Conservation (phyloP, 2,888 invertebrate species). For the Xestia ashworthii region DNA sequence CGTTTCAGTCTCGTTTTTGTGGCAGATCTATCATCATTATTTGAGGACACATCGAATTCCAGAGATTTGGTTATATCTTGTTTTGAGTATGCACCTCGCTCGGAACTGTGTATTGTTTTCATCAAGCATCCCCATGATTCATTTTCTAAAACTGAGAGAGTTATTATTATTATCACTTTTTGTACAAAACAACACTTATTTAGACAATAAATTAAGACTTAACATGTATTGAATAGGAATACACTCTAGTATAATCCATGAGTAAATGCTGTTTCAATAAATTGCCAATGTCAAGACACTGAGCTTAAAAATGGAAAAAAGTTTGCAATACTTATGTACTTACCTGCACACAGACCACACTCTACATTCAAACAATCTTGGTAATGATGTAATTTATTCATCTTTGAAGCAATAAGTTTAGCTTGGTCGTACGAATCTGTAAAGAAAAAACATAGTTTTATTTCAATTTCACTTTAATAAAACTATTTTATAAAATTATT, state of each 20-base stretch:
- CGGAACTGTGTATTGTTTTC: neutral
- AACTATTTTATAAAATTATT: too few species aligned
- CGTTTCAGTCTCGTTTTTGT: neutral
- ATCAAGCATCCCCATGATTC: neutral
- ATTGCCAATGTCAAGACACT: neutral
- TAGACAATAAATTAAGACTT: neutral
- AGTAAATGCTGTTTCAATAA: neutral
- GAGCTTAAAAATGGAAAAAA: neutral
- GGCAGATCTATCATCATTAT: neutral
- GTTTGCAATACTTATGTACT: neutral
- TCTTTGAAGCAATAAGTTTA: neutral
- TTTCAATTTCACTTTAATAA: neutral
- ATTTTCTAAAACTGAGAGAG: neutral
- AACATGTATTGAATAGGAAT: neutral
- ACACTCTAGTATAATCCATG: neutral
- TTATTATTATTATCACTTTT: neutral
- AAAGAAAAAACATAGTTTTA: neutral
- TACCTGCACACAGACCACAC: neutral
- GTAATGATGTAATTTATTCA: neutral
- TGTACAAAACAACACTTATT: neutral
- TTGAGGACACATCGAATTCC: neutral
- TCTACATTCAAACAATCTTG: neutral
- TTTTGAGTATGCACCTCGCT: neutral
- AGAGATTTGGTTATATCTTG: neutral
- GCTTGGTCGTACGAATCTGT: neutral